Conservation (phyloP, 2,797 vertebrate species). For the Enteromius afrohamiltoni region DNA sequence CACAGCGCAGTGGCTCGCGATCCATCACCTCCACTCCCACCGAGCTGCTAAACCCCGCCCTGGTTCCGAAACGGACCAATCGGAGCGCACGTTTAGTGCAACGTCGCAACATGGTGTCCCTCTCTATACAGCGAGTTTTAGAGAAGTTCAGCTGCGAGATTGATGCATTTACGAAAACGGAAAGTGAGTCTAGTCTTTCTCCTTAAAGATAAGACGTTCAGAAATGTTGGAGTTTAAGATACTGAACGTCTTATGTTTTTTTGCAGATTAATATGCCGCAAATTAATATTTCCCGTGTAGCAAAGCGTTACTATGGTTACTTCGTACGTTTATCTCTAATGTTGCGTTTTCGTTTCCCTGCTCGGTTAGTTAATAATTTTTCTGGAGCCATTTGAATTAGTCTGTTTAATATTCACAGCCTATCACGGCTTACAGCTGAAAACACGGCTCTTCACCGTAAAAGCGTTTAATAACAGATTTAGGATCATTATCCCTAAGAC, state of each 20-base stretch:
- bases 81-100: not conserved
- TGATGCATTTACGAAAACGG: not conserved
- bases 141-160: constrained; percentile 22
- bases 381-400: not conserved
- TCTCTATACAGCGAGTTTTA: constrained; percentile 18
- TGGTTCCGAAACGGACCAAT: constrained; percentile 16
- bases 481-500: constrained; percentile 40
- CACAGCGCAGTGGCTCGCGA: constrained; percentile 33
- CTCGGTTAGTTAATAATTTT: not conserved
- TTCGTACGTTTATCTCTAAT: not conserved
- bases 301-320: not conserved
- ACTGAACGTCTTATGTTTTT: not conserved
- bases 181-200: not conserved
- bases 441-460: not conserved
- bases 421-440: constrained; percentile 1
- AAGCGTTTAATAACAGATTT: constrained; percentile 45
- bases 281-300: not conserved
- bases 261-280: not conserved
- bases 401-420: constrained; percentile 11
- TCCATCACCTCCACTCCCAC: constrained; percentile 46
- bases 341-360: not conserved
- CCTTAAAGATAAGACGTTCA: not conserved
- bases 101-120: constrained; percentile 46
- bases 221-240: not conserved
- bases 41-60: constrained; percentile 35